Conservation (phyloP, 2,888 invertebrate genomes). For the Eucriotettix oculatus region DNA sequence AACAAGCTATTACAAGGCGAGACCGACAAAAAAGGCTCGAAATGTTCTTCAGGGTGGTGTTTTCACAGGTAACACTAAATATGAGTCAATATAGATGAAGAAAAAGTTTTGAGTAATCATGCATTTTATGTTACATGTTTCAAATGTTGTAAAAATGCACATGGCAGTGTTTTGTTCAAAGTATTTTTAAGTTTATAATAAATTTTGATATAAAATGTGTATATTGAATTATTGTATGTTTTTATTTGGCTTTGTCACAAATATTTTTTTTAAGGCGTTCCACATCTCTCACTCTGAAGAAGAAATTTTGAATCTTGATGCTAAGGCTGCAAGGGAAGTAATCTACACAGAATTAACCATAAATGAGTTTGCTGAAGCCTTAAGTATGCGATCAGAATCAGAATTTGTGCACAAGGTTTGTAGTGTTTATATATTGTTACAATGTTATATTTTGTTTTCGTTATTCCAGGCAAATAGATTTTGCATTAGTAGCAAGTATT, state of each 20-base stretch:
- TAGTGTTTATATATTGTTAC: no score
- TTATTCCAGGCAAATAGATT: no score
- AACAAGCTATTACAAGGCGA: constrained; percentile 28
- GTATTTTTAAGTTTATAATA: no score
- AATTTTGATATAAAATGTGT: no score
- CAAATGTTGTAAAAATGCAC: no score
- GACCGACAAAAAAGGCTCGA: constrained; percentile 31
- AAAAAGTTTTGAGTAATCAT: no score
- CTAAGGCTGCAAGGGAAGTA: constrained; percentile 27
- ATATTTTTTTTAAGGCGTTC: constrained; percentile 21
- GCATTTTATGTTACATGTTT: no score
- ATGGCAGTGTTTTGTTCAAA: no score
- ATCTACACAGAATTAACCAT: constrained; percentile 34
- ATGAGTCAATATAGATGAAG: no score
- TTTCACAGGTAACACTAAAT: constrained; percentile 26
- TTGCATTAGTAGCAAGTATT: no score
- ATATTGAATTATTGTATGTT: no score
- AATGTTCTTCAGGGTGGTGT: constrained; percentile 35
- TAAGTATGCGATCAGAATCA: constrained; percentile 35
- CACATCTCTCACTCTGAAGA: constrained; percentile 26
- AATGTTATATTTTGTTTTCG: no score
- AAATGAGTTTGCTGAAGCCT: constrained; percentile 39
- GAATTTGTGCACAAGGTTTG: constrained; percentile 32
- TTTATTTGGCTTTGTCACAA: neutral
- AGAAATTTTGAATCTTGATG: constrained; percentile 25